Base-by-base conservation (phyloP, 2,797 vertebrate genomes). In the Limosa lapponica region DNA sequence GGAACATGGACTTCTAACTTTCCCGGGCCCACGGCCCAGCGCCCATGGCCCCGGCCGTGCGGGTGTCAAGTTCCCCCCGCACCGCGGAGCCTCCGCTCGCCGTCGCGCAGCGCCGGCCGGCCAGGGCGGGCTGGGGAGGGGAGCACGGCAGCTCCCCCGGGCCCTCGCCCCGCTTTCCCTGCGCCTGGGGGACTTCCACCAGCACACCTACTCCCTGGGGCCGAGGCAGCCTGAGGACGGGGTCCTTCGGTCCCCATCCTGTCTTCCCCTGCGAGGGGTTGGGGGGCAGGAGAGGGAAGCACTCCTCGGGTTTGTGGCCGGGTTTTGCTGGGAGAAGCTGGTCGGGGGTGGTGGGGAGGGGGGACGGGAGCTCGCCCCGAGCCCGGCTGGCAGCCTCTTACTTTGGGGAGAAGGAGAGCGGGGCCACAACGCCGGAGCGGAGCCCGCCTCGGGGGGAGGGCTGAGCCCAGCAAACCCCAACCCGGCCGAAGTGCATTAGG, bases 1-100 rank as follows among this genome's bases (percentile, higher is more conserved):
- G 97, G 98, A 99, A 98, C 98, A 98, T 97, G 97, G 97, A 98
- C 98, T 98, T 98, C 98, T 98, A 99, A 98, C 98, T 98, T 98
- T 98, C 97, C 97, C 94, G 97, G 95, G 95, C 96, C 96, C 95
- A 94, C 90, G 71, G 92, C 94, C 95, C 93, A 94, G 94, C 61
- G 94, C 96, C 96, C 95, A 69, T 96, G 97, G 96, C 96, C 95
- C 91, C 93, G 57, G 82, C 90, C 89, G 34, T 58, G 86, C 46
- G 67, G 88, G 25, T 96, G 96, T 96, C 97, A 97, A 96, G 96
- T 95, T 97, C 87, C 54, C 57, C 57, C 80, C 61, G 54, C 80
- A 58, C 72, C 46, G 41, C 44, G 74, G 89, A 72, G 51, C 70
- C 89, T 75, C 54, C 41, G 6, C 37, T 81, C 6, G 23, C 58